Percentiles rank a stretch among this genome's conserved stretches.
Conservation (phyloP, 2,888 invertebrate genomes). For the Thysanoteuthis rhombus region DNA sequence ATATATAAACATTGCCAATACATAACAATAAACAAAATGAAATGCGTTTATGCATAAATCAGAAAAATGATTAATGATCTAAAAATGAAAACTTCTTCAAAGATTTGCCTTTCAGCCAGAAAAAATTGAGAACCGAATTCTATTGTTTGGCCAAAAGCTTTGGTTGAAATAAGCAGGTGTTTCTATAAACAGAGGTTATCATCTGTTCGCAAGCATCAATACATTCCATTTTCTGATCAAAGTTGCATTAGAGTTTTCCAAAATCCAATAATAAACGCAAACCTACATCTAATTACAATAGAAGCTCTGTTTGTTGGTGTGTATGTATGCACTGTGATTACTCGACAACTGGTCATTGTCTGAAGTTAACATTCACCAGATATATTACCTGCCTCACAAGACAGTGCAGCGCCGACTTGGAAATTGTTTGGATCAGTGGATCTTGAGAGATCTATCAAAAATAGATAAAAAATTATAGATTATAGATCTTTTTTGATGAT, state of each 20-base stretch:
- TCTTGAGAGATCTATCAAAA: no score
- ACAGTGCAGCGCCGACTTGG: no score
- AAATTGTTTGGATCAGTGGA: no score
- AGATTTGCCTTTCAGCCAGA: not conserved
- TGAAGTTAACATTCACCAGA: no score
- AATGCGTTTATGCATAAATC: not conserved
- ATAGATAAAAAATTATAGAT: no score
- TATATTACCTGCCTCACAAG: no score
- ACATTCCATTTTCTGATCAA: not conserved
- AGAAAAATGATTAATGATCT: not conserved
- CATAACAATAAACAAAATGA: not conserved
- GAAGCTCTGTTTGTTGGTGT: no score
- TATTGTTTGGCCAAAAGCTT: not conserved
- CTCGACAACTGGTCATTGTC: no score
- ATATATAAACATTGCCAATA: not conserved
- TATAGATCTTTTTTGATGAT: no score
- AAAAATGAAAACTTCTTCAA: not conserved
- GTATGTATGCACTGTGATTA: no score
- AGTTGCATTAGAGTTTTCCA: not conserved
- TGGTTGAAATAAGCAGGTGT: not conserved
- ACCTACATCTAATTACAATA: no score
- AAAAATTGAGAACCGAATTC: not conserved
- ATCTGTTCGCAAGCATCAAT: not conserved
- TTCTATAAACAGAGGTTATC: not conserved
- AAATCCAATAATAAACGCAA: not conserved